Evolutionary conservation across 1,140 invertebrate genomes (phyloP), one percentile per base, ranked within the genome.

Genomic region (Euborellia annulipes): DNA sequence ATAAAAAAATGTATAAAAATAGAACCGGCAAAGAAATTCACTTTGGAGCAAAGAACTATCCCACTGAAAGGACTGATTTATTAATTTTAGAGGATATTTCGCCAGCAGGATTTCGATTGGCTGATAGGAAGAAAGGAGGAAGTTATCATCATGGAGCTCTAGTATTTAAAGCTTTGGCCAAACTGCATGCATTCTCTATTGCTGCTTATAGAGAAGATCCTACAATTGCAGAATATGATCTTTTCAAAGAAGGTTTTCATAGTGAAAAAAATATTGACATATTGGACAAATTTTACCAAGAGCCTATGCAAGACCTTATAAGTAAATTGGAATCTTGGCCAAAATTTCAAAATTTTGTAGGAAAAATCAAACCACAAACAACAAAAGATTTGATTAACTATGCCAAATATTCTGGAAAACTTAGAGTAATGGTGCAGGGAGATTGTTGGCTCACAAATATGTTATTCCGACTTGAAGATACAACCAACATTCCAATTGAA

Each of bases 51-150:
- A 27, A 4, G 4, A 27, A 6, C 4, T 27, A 27, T 27, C 4
- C 4, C 4, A 27, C 23, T 27, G 11, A 27, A 27, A 11, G 23
- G 23, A 27, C 4, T 27, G 41, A 51, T 21, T 7, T 43, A 17
- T 46, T 57, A 8, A 32, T 55, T 3, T 23, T 57, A 19, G 53
- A 52, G n/a, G 54, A 57, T 40, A 32, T 57, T 14, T 43, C 22
- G 21, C 39, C 34, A 21, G 16, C 21, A 18, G 55, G 54, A 30
- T 58, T 51, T 42, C 42, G 40, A 45, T 50, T 58, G 50, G 36
- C 47, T 3, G 46, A 58, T 39, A 48, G 50, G 40, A 34, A 51
- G 11, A 44, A 45, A 38, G 46, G 49, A 14, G 41, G 56, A 19
- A 52, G 55, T 47, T 51, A 39, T 14, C 16, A 52, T n/a, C 55